Conservation (phyloP, 1,140 invertebrate species). For the Drosophila pallidifrons region DNA sequence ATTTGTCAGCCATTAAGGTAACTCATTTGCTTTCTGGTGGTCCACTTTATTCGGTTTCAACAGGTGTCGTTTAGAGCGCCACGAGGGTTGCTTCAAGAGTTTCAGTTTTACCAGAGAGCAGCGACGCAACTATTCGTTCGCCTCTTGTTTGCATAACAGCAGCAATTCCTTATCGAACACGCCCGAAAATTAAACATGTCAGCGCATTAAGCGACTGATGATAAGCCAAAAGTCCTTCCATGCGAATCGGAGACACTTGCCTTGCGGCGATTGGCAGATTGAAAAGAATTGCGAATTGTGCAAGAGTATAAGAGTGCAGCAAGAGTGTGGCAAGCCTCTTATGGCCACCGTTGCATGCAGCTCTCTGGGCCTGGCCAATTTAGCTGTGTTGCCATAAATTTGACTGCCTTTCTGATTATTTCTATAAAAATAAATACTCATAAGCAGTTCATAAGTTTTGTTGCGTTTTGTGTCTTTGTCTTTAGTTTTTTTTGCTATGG, state of each 20-base stretch:
- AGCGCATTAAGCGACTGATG: slow-evolving; percentile 67
- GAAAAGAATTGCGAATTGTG: slow-evolving; percentile 39
- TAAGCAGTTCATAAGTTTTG: slow-evolving; percentile 77
- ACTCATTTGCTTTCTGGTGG: slow-evolving; percentile 23
- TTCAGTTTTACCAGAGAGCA: not conserved
- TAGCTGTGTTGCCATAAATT: slow-evolving; percentile 67
- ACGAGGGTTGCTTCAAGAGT: slow-evolving; percentile 30
- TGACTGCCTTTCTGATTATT: slow-evolving; percentile 76
- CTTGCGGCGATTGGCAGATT: slow-evolving; percentile 22
- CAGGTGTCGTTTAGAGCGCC: slow-evolving; percentile 34
- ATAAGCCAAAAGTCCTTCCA: slow-evolving; percentile 53
- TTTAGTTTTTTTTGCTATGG: not conserved
- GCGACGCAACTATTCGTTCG: not conserved
- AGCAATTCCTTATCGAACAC: slow-evolving; percentile 52
- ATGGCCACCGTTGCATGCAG: not conserved
- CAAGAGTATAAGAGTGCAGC: not conserved
- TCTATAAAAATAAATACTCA: slow-evolving; percentile 81
- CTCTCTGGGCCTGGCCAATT: slow-evolving; percentile 9
- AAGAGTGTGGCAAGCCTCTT: slow-evolving; percentile 9
- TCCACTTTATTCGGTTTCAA: not conserved
- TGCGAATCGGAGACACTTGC: not conserved
- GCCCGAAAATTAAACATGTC: slow-evolving; percentile 78
- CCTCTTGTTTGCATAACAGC: slow-evolving; percentile 40
- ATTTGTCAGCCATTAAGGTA: slow-evolving; percentile 37
- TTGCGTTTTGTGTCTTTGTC: slow-evolving; percentile 61